phyloP scores from a whole-genome alignment of 2,113 vertebrate species.

The Rhadina sibilatrix region DNA sequence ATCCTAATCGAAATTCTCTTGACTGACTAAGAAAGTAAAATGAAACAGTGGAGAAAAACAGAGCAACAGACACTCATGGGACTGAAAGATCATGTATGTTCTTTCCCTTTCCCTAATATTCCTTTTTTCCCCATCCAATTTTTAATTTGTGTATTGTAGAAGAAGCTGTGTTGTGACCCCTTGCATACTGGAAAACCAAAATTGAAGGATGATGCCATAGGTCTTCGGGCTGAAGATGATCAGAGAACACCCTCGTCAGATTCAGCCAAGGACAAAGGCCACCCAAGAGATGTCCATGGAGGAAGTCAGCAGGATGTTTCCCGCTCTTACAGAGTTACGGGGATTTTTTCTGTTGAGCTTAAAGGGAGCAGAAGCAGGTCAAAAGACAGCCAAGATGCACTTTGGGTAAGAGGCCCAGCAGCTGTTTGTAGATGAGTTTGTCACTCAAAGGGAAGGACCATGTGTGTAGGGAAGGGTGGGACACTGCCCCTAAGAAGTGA shows the following conservation, averaged over 20 bases:
- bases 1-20: neutral
- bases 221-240: neutral
- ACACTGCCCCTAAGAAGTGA: neutral
- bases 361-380: neutral
- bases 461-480: neutral
- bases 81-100: neutral
- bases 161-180: neutral
- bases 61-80: neutral
- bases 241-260: neutral
- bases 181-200: neutral
- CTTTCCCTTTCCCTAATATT: accelerated
- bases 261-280: neutral
- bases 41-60: neutral
- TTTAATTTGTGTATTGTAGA: neutral
- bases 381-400: neutral
- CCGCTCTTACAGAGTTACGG: neutral
- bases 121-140: accelerated
- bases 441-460: neutral
- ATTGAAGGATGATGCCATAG: neutral
- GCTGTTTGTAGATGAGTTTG: neutral
- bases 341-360: slow-evolving; percentile 57
- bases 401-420: neutral
- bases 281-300: neutral
- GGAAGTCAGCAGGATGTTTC: slow-evolving; percentile 6
- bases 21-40: neutral